phyloP scores from a whole-genome alignment of 1,140 invertebrate genomes.

The Caenorhabditis briggsae region DNA sequence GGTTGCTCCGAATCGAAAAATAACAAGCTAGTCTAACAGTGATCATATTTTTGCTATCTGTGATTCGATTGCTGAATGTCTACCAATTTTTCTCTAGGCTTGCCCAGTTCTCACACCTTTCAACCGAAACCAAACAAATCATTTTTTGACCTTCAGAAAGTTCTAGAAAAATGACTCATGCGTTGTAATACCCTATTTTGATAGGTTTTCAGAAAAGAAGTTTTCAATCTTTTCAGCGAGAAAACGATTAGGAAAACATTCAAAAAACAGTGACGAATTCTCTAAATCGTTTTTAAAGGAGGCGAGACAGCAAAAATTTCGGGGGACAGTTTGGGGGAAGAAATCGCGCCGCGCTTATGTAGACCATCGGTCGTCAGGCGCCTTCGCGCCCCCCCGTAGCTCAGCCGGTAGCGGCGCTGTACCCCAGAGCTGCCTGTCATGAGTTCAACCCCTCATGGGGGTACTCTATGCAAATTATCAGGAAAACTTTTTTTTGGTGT shows the following conservation, averaged over 20 bases:
- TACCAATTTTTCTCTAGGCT: not conserved
- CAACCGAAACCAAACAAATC: not conserved
- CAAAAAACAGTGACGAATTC: too few species aligned
- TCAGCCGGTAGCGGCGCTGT: too few species aligned
- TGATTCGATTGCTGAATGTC: not conserved
- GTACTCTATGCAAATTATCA: too few species aligned
- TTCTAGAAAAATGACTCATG: not conserved
- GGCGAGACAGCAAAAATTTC: too few species aligned
- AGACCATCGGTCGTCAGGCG: too few species aligned
- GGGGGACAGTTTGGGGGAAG: too few species aligned
- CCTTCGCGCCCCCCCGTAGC: too few species aligned
- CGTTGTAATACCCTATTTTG: not conserved
- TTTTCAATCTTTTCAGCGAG: constrained; percentile 25
- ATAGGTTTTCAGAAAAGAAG: not conserved
- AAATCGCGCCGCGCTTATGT: too few species aligned
- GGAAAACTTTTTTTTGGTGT: too few species aligned
- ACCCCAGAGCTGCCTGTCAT: too few species aligned
- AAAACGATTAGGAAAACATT: not conserved
- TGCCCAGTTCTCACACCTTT: not conserved
- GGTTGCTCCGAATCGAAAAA: not conserved
- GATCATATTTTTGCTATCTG: not conserved
- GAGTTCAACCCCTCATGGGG: too few species aligned
- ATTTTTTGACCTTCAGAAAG: constrained; percentile 18
- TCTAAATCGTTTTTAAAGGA: not conserved
- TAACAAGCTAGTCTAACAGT: not conserved